Percentiles rank a stretch among this genome's conserved stretches.
These are phyloP conservation scores for Rousettus leschenaultii DNA, from an alignment of 2,113 vertebrate species.

Conservation along the genomic window DNA sequence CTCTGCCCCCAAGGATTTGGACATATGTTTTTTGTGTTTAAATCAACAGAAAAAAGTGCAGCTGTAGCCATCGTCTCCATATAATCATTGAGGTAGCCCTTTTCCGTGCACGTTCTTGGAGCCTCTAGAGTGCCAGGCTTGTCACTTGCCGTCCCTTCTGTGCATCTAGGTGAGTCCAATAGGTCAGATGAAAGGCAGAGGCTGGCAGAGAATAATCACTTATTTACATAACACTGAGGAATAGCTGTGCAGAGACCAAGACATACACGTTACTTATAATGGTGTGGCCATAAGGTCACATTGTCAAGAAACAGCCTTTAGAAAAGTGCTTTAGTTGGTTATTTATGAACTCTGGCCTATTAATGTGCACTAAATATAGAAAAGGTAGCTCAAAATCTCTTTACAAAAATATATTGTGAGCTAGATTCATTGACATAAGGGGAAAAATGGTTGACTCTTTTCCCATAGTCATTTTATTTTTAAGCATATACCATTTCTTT, in stretches of 20 bases:
- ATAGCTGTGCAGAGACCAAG: neutral
- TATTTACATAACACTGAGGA: neutral
- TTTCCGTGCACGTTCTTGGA: neutral
- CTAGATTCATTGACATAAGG: neutral
- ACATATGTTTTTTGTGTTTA: slow-evolving; percentile 73
- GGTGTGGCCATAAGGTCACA: neutral
- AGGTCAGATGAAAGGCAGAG: slow-evolving; percentile 56
- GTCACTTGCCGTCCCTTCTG: neutral
- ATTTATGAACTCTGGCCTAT: slow-evolving; percentile 50
- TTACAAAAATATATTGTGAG: neutral
- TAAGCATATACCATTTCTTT: neutral
- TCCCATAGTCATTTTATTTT: neutral
- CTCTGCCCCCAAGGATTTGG: slow-evolving; percentile 28
- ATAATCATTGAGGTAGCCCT: neutral
- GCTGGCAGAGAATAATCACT: neutral
- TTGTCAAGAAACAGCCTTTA: slow-evolving; percentile 28
- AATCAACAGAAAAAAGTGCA: slow-evolving; percentile 74
- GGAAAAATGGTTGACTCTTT: neutral
- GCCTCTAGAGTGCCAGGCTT: neutral
- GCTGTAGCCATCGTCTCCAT: neutral
- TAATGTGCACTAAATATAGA: slow-evolving; percentile 33
- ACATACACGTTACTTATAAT: slow-evolving; percentile 39
- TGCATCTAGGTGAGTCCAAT: neutral
- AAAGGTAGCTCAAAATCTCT: neutral
- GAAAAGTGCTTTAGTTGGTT: slow-evolving; percentile 43